These are phyloP conservation scores for Gymnodraco acuticeps DNA, from an alignment of 2,797 vertebrate genomes.

Conservation along the genomic window DNA sequence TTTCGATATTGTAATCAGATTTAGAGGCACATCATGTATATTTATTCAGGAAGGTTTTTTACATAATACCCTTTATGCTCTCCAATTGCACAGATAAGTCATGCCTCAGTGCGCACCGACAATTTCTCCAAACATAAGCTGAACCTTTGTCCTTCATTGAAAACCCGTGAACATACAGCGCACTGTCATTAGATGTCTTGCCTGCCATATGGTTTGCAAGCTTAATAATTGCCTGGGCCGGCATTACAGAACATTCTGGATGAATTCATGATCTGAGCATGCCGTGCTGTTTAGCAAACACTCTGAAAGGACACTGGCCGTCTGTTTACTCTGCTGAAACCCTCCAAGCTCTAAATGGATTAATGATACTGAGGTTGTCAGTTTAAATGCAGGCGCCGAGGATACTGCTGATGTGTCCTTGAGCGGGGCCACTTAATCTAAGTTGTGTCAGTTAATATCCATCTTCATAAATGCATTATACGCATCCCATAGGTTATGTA, in stretches of 20 bases:
- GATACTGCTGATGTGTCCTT: constrained; percentile 78
- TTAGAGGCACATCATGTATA: constrained; percentile 60
- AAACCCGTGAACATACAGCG: constrained; percentile 65
- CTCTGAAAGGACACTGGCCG: constrained; percentile 69
- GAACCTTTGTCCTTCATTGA: constrained; percentile 77
- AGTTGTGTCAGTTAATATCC: constrained; percentile 80
- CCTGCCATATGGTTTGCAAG: constrained; percentile 73
- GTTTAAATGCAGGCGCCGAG: constrained; percentile 65
- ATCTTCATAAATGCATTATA: constrained; percentile 75
- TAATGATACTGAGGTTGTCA: constrained; percentile 77
- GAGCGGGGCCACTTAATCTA: constrained; percentile 76
- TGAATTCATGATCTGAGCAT: constrained; percentile 67
- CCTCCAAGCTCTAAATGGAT: constrained; percentile 75
- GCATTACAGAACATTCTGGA: constrained; percentile 57
- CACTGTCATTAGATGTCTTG: constrained; percentile 72
- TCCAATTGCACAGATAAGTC: constrained; percentile 71
- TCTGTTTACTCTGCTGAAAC: constrained; percentile 73
- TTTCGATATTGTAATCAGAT: constrained; percentile 66
- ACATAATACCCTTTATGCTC: constrained; percentile 65
- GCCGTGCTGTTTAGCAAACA: constrained; percentile 64
- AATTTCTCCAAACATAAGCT: constrained; percentile 61
- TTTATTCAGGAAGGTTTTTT: constrained; percentile 56
- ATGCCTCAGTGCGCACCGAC: constrained; percentile 57
- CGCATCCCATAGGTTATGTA: constrained; percentile 70
- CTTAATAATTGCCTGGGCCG: constrained; percentile 60